These are phyloP conservation scores for Morone chrysops DNA, from an alignment of 2,113 vertebrate genomes.

Conservation along the genomic window DNA sequence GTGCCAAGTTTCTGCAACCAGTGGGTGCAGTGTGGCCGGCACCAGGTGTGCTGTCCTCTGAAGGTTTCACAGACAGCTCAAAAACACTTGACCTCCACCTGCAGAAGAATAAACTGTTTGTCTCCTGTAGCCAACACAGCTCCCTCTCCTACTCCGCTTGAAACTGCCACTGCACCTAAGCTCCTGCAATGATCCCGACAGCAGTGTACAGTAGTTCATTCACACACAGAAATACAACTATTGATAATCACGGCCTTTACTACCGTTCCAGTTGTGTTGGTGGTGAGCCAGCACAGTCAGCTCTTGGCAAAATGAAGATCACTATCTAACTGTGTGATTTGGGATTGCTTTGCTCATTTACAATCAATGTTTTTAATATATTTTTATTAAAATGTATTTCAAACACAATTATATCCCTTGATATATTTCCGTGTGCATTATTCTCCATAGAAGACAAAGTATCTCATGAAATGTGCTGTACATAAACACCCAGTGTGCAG, in stretches of 20 bases:
- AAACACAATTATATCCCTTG: not conserved
- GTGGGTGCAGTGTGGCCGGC: conserved; percentile 87
- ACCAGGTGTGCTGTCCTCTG: conserved; percentile 89
- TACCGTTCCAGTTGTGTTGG: not conserved
- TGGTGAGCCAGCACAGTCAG: not conserved
- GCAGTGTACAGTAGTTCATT: not conserved
- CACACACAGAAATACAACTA: not conserved
- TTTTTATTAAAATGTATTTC: conserved; percentile 36
- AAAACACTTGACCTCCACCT: conserved; percentile 71
- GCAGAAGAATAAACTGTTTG: conserved; percentile 69
- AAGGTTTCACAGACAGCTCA: conserved; percentile 79
- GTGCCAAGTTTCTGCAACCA: conserved; percentile 92
- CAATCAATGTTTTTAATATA: not conserved
- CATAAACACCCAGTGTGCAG: not conserved
- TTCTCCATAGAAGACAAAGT: not conserved
- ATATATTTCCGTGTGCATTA: conserved; percentile 4
- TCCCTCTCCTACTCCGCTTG: conserved; percentile 35
- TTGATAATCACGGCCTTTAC: not conserved
- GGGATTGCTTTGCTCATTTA: not conserved
- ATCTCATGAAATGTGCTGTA: conserved; percentile 7
- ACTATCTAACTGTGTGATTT: not conserved
- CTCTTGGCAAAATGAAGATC: not conserved
- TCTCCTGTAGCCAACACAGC: conserved; percentile 45
- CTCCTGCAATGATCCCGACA: conserved; percentile 22
- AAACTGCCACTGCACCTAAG: conserved; percentile 34